Conservation (phyloP, 2,888 invertebrate genomes). For the Lepidochitona cinerea region DNA sequence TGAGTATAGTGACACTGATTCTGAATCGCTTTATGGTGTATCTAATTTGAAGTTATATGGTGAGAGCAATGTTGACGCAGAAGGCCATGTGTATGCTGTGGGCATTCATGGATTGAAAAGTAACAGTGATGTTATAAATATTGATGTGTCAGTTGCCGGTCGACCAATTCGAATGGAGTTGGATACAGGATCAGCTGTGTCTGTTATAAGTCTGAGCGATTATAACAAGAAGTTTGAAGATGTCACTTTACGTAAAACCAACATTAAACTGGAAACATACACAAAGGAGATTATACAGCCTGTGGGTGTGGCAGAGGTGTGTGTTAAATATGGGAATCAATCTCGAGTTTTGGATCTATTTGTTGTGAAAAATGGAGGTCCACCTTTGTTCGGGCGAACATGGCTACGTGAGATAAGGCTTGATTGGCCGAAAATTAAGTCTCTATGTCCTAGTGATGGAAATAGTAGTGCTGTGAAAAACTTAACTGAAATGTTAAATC, state of each 20-base stretch:
- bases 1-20: neutral
- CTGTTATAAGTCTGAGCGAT: neutral
- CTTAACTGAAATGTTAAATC: too few species aligned
- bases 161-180: slow-evolving; percentile 27
- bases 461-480: too few species aligned
- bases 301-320: neutral
- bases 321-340: neutral
- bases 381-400: too few species aligned
- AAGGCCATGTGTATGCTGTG: neutral
- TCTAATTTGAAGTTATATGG: neutral
- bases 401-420: too few species aligned
- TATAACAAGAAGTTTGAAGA: neutral
- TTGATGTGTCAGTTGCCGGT: slow-evolving; percentile 17
- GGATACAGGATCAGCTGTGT: slow-evolving; percentile 15
- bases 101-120: neutral
- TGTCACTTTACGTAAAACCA: neutral
- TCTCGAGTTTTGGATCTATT: too few species aligned
- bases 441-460: too few species aligned
- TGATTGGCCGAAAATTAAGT: too few species aligned
- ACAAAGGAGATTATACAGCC: neutral
- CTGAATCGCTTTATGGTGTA: neutral
- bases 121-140: neutral
- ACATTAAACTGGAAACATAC: neutral
- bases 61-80: neutral
- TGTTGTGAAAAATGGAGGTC: too few species aligned